A percentile compares a stretch with the other conserved stretches of the same genome.
phyloP scores from a whole-genome alignment of 1,140 invertebrate species.

The Parapsyche elsis region DNA sequence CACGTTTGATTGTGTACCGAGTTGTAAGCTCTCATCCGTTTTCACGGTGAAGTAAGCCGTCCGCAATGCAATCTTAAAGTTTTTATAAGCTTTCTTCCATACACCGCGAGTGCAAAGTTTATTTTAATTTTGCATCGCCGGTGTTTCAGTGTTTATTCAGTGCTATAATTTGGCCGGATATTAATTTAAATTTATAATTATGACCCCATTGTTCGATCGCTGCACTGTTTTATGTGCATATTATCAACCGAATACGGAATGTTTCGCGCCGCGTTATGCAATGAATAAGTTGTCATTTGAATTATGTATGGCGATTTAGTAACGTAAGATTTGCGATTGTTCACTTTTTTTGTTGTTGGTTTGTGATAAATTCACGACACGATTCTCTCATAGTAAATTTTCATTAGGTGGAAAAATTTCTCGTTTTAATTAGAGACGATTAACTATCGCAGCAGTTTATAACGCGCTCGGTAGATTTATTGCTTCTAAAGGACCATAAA shows the following conservation, averaged over 20 bases:
- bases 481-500: conserved; percentile 21
- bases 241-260: background rate
- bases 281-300: conserved; percentile 24
- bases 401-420: background rate
- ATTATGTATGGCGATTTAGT: conserved; percentile 18
- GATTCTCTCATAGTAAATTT: background rate
- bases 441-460: background rate
- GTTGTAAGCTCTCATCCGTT: too few species aligned
- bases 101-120: too few species aligned
- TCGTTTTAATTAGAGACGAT: background rate
- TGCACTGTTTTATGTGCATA: background rate
- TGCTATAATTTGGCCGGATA: background rate
- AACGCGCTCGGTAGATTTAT: conserved; percentile 5
- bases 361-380: background rate
- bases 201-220: conserved; percentile 10
- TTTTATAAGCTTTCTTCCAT: too few species aligned
- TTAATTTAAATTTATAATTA: conserved; percentile 23
- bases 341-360: too few species aligned
- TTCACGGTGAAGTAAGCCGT: too few species aligned
- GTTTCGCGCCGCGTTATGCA: conserved; percentile 5
- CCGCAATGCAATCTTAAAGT: too few species aligned
- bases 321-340: background rate
- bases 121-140: too few species aligned
- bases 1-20: background rate
- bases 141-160: too few species aligned